These are phyloP conservation scores for Caerostris darwini DNA, from an alignment of 1,140 invertebrate genomes.

Conservation along the genomic window DNA sequence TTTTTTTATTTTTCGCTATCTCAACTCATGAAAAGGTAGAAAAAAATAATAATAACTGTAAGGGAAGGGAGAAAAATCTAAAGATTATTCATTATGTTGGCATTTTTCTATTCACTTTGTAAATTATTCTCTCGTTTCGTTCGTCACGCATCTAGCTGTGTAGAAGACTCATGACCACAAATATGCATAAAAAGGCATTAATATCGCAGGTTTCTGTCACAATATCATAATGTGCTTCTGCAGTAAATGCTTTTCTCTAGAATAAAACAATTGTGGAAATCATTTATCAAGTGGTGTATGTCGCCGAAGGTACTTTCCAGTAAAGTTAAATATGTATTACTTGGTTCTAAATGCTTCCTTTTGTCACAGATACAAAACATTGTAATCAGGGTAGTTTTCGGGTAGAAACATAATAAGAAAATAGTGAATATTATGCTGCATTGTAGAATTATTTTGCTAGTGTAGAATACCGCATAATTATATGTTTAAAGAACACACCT, in stretches of 20 bases:
- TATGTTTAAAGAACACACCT: no score
- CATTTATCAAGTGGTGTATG: background rate
- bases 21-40: background rate
- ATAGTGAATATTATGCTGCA: no score
- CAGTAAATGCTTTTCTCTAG: background rate
- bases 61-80: background rate
- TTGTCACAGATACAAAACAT: no score
- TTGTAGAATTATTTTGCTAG: no score
- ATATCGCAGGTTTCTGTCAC: background rate
- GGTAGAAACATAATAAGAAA: no score
- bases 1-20: background rate
- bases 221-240: background rate
- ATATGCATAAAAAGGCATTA: conserved; percentile 24
- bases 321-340: background rate
- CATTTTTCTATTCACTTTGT: background rate
- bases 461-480: no score
- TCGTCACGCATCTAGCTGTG: background rate
- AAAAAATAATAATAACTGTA: background rate
- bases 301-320: background rate
- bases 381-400: no score
- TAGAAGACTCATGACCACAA: background rate
- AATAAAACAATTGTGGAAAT: background rate
- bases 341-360: no score
- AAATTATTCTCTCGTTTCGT: conserved; percentile 21
- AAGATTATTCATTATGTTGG: conserved; percentile 20